Base-by-base conservation (phyloP, 2,888 invertebrate species). In the Plemyria rubiginata region DNA sequence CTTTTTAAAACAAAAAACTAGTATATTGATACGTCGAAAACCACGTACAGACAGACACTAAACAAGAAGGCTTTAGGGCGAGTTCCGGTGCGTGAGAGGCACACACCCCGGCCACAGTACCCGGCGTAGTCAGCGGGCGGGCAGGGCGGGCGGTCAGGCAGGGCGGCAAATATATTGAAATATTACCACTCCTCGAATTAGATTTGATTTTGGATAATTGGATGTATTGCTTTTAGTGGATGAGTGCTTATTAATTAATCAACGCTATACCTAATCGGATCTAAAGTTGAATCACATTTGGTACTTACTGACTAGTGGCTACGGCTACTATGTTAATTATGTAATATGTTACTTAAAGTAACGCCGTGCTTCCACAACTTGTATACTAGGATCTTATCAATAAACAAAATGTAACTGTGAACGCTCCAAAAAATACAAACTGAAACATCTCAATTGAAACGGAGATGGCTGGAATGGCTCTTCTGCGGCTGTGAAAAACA, bases 81-180 rank as follows among this genome's bases (percentile, higher is more conserved):
- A 77, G 77, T 81, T 84, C 84, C 84, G 80, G 79, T 81, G 85
- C 81, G 83, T 82, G 83, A 76, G 78, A 71, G 75, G 72, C 68
- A 68, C 73, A 57, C 61, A 61, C 61, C 55, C 68, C 70, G 29
- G 32, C 43, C 69, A 60, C 54, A 60, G 48, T n/a, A 22, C 49
- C 51, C 16, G 8, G 11, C 45, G 8, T 45, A 45, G 45, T 45
- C 8, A 16, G 13, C 32, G n/a, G 73, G 70, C 70, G 61, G 74
- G 68, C 68, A 62, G 66, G 67, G 75, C 63, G 76, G 65, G 62
- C 68, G 68, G 71, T 62, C 67, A 63, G 71, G 62, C 68, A 45
- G 67, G 66, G 65, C 68, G 66, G 67, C 61, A 62, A 66, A 65
- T 68, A 65, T 68, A 70, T 66, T 68, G 69, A 70, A 73, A 73